Evolutionary conservation across 1,140 invertebrate species (phyloP), one percentile per base, ranked within the genome.

Genomic region (Papilio polyxenes): DNA sequence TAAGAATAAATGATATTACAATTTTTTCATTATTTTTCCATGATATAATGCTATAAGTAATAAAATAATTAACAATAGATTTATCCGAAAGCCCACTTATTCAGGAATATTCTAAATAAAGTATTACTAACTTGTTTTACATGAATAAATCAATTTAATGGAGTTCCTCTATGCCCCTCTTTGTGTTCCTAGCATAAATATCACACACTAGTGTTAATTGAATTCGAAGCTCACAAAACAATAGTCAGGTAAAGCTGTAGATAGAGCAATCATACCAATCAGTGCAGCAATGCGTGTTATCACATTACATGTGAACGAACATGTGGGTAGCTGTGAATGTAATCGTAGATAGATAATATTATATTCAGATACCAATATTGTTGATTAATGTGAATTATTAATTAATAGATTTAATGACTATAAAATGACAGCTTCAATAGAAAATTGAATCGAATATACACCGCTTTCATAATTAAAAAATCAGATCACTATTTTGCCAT

Each of bases 271-370:
- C 9, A n/a, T 49, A 82, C 82, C 83, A 87, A 89, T 89, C 84
- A 87, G 88, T 85, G 86, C 83, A 87, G 87, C 86, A 85, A 85
- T 82, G 79, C 85, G 85, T 89, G 85, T 83, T 87, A 89, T 89
- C 87, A 81, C 48, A 79, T 86, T 83, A 84, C 83, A 85, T 85
- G 74, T 84, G 81, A 82, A 65, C 84, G 83, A 85, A 80, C 83
- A 89, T 85, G 83, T 86, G 83, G 83, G 85, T 79, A 48, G 8
- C 48, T 51, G 7, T 20, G 20, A 65, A 65, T 65, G 23, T 65
- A 65, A 65, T 65, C 62, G 23, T 31, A n/a, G 56, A 59, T 59
- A 65, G 62, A 83, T 83, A 81, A 83, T 82, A 81, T 80, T 82
- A 59, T 59, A 59, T 59, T 53, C 15, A 20, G n/a, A 44, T 20